Conservation (phyloP, 2,113 vertebrate species). For the Rostratula benghalensis region DNA sequence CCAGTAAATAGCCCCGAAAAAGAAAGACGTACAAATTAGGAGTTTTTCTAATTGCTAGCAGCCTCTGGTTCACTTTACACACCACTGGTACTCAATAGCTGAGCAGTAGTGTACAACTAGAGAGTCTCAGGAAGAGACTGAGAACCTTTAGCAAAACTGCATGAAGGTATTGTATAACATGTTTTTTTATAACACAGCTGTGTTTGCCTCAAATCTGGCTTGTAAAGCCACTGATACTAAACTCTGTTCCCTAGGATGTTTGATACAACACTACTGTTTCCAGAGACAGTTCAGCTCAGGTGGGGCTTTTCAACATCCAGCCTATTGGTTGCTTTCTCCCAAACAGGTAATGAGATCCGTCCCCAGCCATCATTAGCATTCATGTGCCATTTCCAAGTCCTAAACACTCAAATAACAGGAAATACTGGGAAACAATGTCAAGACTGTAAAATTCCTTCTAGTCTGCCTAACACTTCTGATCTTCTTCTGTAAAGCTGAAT, state of each 20-base stretch:
- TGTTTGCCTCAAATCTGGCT: neutral
- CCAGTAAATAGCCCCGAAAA: neutral
- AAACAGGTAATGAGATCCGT: neutral
- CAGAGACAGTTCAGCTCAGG: neutral
- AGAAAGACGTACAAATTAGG: neutral
- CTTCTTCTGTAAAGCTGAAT: neutral
- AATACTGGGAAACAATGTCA: neutral
- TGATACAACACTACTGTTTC: neutral
- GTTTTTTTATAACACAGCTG: neutral
- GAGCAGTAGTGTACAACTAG: neutral
- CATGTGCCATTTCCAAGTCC: neutral
- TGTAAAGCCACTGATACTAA: neutral
- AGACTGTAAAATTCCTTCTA: neutral
- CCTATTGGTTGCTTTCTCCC: neutral
- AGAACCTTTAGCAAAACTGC: neutral
- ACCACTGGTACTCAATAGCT: neutral
- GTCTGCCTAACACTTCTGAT: neutral
- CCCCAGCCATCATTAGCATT: neutral
- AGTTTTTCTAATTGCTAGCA: neutral
- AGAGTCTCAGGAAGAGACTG: neutral
- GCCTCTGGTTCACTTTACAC: neutral
- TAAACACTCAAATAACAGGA: neutral
- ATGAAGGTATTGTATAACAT: neutral
- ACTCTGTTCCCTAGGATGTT: neutral
- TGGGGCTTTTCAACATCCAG: neutral